A percentile compares a stretch with the other conserved stretches of the same genome.
phyloP scores from a whole-genome alignment of 2,113 vertebrate genomes.

The Xiphorhynchus elegans region DNA sequence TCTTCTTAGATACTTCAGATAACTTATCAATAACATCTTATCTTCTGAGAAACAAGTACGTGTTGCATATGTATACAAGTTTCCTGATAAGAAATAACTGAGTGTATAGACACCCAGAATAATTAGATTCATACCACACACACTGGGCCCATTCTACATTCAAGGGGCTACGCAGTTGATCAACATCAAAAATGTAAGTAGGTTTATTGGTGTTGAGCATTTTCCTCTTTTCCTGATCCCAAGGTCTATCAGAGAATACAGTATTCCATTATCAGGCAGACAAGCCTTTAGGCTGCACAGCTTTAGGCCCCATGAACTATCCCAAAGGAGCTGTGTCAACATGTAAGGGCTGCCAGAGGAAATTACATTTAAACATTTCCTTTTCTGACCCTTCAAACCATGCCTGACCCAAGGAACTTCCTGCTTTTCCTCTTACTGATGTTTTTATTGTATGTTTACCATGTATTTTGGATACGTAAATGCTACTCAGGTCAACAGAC shows the following conservation, averaged over 20 bases:
- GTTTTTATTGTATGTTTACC: neutral
- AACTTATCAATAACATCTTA: neutral
- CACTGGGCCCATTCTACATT: neutral
- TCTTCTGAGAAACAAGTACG: neutral
- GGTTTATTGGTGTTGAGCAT: accelerated
- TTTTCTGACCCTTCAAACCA: neutral
- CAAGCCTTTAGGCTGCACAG: neutral
- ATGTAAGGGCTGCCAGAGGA: neutral
- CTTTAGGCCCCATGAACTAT: neutral
- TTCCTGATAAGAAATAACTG: neutral
- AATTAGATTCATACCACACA: neutral
- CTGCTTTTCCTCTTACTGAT: neutral
- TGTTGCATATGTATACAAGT: neutral
- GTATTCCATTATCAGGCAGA: neutral
- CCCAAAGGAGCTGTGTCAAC: neutral
- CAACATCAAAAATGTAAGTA: neutral
- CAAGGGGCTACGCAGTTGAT: neutral
- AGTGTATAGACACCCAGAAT: neutral
- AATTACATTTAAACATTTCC: neutral
- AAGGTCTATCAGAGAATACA: neutral
- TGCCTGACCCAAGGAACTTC: neutral
- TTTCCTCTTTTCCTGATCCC: neutral
- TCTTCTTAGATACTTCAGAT: neutral
- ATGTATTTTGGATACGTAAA: neutral
- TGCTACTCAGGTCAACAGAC: neutral